Percentiles rank a stretch among this genome's conserved stretches.
Evolutionary conservation across 2,888 invertebrate genomes (phyloP).

Genomic region (Sphinx pinastri): DNA sequence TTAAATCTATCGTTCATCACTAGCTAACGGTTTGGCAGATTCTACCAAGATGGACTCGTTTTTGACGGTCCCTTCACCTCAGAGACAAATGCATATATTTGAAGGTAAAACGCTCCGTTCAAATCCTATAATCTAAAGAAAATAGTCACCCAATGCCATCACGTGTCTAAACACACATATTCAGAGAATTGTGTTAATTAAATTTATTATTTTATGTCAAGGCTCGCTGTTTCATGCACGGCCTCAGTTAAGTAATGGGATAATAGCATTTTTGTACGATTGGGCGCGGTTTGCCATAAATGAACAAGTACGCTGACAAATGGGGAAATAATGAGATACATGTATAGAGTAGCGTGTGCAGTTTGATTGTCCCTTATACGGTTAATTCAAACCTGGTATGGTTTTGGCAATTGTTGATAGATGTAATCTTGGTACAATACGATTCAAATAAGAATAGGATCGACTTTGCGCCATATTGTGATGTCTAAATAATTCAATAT

Average conservation of each 20-base stretch:
- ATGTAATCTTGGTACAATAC: too few relatives aligned
- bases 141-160: constrained; percentile 4
- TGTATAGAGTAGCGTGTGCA: neutral
- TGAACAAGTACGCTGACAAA: neutral
- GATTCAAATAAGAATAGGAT: too few relatives aligned
- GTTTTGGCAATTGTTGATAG: too few relatives aligned
- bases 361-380: neutral
- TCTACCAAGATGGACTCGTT: too few relatives aligned
- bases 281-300: constrained; percentile 38
- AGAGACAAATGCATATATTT: too few relatives aligned
- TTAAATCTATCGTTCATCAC: too few relatives aligned
- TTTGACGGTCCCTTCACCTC: too few relatives aligned
- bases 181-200: constrained; percentile 8
- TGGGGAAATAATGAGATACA: neutral
- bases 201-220: constrained; percentile 41
- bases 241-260: constrained; percentile 40
- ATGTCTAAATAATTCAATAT: too few relatives aligned
- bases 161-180: constrained; percentile 14
- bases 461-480: too few relatives aligned
- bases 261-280: constrained; percentile 40
- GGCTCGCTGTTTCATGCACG: constrained; percentile 50
- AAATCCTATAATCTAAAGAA: neutral
- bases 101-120: too few relatives aligned
- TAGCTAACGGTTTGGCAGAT: too few relatives aligned
- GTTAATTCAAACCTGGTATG: neutral